phyloP scores from a whole-genome alignment of 2,113 vertebrate genomes.

The Gnathonemus longibarbis region DNA sequence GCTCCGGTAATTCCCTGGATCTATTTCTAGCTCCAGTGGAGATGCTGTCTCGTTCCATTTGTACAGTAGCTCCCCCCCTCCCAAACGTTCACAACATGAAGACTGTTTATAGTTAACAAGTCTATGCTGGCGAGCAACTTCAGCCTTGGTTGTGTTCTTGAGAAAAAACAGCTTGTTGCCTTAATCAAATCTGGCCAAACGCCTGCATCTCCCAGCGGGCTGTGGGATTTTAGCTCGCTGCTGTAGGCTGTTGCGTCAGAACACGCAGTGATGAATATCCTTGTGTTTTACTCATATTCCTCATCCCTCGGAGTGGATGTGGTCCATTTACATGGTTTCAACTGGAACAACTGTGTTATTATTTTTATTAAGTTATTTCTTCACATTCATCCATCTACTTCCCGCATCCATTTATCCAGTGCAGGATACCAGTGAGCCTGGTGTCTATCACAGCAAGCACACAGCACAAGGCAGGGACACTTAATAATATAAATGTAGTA shows the following conservation, averaged over 20 bases:
- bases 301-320: background rate
- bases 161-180: background rate
- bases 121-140: background rate
- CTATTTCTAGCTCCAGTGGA: background rate
- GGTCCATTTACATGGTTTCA: background rate
- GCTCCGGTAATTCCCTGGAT: background rate
- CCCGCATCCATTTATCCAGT: background rate
- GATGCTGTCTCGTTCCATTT: background rate
- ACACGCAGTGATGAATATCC: conserved; percentile 5
- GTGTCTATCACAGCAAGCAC: background rate
- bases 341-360: conserved; percentile 20
- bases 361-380: conserved; percentile 28
- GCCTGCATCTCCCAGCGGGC: background rate
- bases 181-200: background rate
- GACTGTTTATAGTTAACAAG: background rate
- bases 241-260: conserved; percentile 18
- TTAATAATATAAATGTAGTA: background rate
- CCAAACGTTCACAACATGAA: background rate
- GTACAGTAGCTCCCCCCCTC: background rate
- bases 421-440: background rate
- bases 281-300: conserved; percentile 9
- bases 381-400: background rate
- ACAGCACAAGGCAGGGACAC: background rate
- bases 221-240: no score
- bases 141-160: background rate